Evolutionary conservation across 2,888 invertebrate species (phyloP), one percentile per base, ranked within the genome.

Genomic region (Sinohyriopsis cumingii): DNA sequence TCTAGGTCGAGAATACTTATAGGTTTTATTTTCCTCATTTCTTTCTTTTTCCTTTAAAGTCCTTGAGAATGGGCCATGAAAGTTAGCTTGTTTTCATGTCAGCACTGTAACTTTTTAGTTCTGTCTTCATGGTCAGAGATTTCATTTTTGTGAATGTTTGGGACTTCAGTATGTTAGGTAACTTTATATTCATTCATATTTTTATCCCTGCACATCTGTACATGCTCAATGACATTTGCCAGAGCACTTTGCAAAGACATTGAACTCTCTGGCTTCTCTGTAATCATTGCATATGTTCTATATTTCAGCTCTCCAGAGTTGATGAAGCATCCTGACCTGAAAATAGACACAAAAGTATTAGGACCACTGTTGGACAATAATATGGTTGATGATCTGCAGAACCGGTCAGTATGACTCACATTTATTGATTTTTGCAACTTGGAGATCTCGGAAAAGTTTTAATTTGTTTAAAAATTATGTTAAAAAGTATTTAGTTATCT

Each of bases 251-350:
- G 19, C 6, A 20, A 25, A 22, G n/a, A 28, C 22, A 3, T 19
- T 63, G 6, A 63, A 25, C 3, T 22, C 28, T 25, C 63, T 63
- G 19, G 53, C 18, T 22, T 64, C 24, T 12, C 53, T 53, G 19
- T 65, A 25, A 20, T 65, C 24, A n/a, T 57, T 65, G 18, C 33
- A 25, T 25, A 25, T 24, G 45, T 15, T 45, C 12, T 45, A 45
- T 5, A 15, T 81, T 84, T 61, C 82, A 91, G 91, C 0, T 96
- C 97, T 0, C 91, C 93, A 3, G 97, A 99, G 85, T 90, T 99
- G 77, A 95, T 99, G 94, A 93, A 94, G 19, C 95, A 95, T 90
- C 93, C 95, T 0, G 96, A 97, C 85, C 92, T 99, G 2, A 89
- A 89, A 71, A 90, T 92, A 67, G 94, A 94, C 85, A 94, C 95